A percentile compares a stretch with the other conserved stretches of the same genome.
These are phyloP conservation scores for Himalopsyche japonica DNA, from an alignment of 2,888 invertebrate genomes.

Conservation along the genomic window DNA sequence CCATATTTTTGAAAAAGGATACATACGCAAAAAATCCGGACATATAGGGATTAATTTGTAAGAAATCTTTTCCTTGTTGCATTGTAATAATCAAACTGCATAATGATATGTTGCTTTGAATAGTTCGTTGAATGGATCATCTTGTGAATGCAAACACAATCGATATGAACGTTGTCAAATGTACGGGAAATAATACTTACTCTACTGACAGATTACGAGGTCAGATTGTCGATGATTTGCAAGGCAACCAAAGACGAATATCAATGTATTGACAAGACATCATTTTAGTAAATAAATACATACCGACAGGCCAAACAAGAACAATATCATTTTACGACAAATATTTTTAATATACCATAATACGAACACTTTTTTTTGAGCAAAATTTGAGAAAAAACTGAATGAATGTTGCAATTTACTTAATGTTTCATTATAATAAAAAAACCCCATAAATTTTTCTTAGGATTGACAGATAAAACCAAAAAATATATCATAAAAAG, in stretches of 20 bases:
- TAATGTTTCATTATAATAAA: no score
- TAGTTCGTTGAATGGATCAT: constrained; percentile 5
- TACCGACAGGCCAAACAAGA: not conserved
- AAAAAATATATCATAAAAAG: no score
- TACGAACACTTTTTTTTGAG: no score
- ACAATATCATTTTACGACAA: not conserved
- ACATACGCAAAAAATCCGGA: not conserved
- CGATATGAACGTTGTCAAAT: constrained; percentile 18
- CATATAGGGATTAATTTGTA: not conserved
- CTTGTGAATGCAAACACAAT: constrained; percentile 15
- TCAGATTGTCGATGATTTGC: constrained; percentile 8
- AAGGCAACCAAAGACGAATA: not conserved
- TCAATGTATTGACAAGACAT: constrained; percentile 17
- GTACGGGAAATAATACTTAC: constrained; percentile 13
- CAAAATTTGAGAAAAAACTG: no score
- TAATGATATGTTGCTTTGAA: constrained; percentile 18
- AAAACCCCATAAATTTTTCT: no score
- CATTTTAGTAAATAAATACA: constrained; percentile 10
- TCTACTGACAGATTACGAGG: constrained; percentile 21
- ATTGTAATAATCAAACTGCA: constrained; percentile 18
- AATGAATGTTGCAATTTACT: no score
- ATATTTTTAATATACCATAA: not conserved
- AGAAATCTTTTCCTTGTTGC: not conserved
- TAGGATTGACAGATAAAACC: no score
- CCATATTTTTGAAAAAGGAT: not conserved